A percentile compares a stretch with the other conserved stretches of the same genome.
These are phyloP conservation scores for Yponomeuta malinellus DNA, from an alignment of 2,888 invertebrate species.

Conservation along the genomic window DNA sequence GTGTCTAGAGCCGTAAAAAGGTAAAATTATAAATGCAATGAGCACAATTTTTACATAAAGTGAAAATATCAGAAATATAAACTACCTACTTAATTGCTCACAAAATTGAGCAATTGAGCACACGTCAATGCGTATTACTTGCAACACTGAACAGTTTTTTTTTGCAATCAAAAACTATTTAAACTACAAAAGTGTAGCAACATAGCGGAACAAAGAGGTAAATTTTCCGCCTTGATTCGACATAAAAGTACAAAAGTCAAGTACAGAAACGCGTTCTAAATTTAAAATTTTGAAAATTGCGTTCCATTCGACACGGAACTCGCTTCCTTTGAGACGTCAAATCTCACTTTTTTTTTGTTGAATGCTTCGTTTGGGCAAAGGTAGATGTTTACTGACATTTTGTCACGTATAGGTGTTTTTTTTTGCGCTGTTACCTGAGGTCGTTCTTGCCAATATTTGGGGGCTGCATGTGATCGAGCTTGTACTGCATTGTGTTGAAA, in stretches of 20 bases:
- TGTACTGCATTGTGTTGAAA: constrained; percentile 35
- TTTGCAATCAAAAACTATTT: constrained; percentile 44
- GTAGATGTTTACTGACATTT: constrained; percentile 74
- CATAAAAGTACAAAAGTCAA: constrained; percentile 53
- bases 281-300: constrained; percentile 34
- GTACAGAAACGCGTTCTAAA: constrained; percentile 61
- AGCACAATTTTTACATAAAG: background rate
- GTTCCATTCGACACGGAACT: constrained; percentile 50
- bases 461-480: constrained; percentile 44
- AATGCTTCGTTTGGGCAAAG: constrained; percentile 27
- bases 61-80: background rate
- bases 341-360: constrained; percentile 27
- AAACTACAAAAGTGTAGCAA: constrained; percentile 40
- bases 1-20: no score
- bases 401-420: constrained; percentile 70
- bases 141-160: constrained; percentile 28
- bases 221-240: constrained; percentile 61
- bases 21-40: no score
- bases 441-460: constrained; percentile 55
- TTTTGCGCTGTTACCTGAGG: constrained; percentile 55
- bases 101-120: constrained; percentile 36
- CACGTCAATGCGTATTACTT: constrained; percentile 49
- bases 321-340: constrained; percentile 35
- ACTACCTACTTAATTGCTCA: constrained; percentile 19
- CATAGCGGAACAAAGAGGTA: constrained; percentile 30